Conservation (phyloP, 1,140 invertebrate genomes). For the Drosophila baimaii region DNA sequence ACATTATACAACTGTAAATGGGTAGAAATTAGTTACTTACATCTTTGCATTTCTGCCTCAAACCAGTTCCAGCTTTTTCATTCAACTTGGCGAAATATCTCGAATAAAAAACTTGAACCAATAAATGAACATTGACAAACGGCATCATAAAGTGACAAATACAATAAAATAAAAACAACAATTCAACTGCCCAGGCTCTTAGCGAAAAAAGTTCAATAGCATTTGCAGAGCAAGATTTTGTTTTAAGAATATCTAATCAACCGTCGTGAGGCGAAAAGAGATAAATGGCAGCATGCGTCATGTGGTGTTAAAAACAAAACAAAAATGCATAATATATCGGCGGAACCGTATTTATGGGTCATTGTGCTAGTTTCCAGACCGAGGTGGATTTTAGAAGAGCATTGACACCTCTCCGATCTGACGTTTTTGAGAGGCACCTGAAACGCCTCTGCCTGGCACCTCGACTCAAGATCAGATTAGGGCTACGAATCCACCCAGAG, state of each 20-base stretch:
- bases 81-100: constrained; percentile 1
- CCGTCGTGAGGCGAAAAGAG: constrained; percentile 12
- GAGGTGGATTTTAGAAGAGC: constrained; percentile 29
- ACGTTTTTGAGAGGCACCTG: constrained; percentile 6
- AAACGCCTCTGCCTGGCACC: constrained; percentile 17
- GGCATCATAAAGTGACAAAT: constrained; percentile 51
- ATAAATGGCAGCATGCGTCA: constrained; percentile 12
- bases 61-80: constrained; percentile 36
- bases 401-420: constrained; percentile 60
- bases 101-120: constrained; percentile 27
- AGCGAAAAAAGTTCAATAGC: constrained; percentile 59
- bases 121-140: constrained; percentile 71
- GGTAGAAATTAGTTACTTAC: not conserved
- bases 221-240: constrained; percentile 34
- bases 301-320: constrained; percentile 5
- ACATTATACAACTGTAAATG: not conserved
- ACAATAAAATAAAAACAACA: constrained; percentile 1
- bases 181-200: constrained; percentile 29
- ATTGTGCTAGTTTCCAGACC: constrained; percentile 57
- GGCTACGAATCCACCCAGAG: not conserved
- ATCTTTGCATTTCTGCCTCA: constrained; percentile 3
- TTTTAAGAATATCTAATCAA: constrained; percentile 66
- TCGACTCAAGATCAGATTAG: constrained; percentile 60
- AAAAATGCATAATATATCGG: constrained; percentile 8
- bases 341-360: constrained; percentile 47